These are phyloP conservation scores for Bibio marci DNA, from an alignment of 2,888 invertebrate species.

Conservation along the genomic window DNA sequence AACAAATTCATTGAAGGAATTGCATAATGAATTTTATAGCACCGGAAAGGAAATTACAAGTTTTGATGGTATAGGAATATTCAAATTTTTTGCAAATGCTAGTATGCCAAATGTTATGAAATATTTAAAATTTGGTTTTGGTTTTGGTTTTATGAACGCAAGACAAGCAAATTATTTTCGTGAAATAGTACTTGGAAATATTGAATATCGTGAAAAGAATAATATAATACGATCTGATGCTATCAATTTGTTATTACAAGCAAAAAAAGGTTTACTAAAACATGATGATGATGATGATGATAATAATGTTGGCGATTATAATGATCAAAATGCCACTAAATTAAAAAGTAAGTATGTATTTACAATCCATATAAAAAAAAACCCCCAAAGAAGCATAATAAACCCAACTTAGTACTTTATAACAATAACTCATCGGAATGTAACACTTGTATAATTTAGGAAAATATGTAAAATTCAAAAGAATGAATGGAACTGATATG, in stretches of 20 bases:
- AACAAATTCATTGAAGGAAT: constrained; percentile 15
- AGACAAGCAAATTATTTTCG: background rate
- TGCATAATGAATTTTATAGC: constrained; percentile 34
- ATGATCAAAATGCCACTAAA: background rate
- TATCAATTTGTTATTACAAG: constrained; percentile 37
- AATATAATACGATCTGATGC: constrained; percentile 32
- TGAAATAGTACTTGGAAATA: constrained; percentile 17
- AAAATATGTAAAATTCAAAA: too few relatives aligned
- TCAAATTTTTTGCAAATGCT: constrained; percentile 14
- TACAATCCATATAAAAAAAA: too few relatives aligned
- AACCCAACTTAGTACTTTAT: too few relatives aligned
- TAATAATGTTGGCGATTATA: background rate
- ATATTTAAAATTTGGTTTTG: constrained; percentile 13
- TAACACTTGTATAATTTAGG: too few relatives aligned
- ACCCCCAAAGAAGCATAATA: too few relatives aligned
- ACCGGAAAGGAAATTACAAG: constrained; percentile 28
- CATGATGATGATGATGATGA: background rate
- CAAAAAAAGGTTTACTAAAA: constrained; percentile 22
- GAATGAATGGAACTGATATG: too few relatives aligned
- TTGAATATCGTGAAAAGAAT: constrained; percentile 24
- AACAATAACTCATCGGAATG: too few relatives aligned
- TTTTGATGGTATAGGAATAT: constrained; percentile 15
- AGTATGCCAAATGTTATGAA: constrained; percentile 4
- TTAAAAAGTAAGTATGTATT: constrained; percentile 10
- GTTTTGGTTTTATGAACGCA: constrained; percentile 11